A percentile compares a stretch with the other conserved stretches of the same genome.
These are phyloP conservation scores for Seladonia tumulorum DNA, from an alignment of 2,888 invertebrate genomes.

Conservation along the genomic window DNA sequence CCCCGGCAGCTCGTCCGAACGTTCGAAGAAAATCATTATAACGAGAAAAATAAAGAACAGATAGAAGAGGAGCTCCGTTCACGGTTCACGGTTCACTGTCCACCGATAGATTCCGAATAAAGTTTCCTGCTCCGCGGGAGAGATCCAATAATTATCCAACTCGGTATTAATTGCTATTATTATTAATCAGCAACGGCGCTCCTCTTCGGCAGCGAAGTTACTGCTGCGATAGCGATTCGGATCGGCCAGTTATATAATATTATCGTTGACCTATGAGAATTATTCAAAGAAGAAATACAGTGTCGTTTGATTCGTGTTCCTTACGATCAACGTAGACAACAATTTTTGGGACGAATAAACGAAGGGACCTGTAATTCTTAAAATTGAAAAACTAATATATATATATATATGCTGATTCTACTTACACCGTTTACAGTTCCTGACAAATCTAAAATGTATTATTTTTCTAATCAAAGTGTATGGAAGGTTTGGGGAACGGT, in stretches of 20 bases:
- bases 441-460: not conserved
- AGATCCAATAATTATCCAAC: constrained; percentile 6
- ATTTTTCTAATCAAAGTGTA: not conserved
- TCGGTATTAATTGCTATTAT: constrained; percentile 2
- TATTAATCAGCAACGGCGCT: not conserved
- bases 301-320: too few species aligned
- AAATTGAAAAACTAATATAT: too few species aligned
- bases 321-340: too few species aligned
- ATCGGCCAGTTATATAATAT: too few species aligned
- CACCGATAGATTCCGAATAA: not conserved
- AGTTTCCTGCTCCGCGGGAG: not conserved
- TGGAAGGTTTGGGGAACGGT: not conserved
- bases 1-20: not conserved
- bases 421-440: not conserved
- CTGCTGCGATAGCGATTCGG: not conserved
- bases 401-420: not conserved
- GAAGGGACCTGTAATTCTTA: too few species aligned
- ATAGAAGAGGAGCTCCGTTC: not conserved
- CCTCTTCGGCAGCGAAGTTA: not conserved
- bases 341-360: too few species aligned
- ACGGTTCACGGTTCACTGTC: constrained; percentile 2
- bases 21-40: not conserved
- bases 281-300: too few species aligned
- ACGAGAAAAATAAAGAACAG: not conserved
- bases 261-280: too few species aligned